phyloP scores from a whole-genome alignment of 2,113 vertebrate species.

The Glareola pratincola region DNA sequence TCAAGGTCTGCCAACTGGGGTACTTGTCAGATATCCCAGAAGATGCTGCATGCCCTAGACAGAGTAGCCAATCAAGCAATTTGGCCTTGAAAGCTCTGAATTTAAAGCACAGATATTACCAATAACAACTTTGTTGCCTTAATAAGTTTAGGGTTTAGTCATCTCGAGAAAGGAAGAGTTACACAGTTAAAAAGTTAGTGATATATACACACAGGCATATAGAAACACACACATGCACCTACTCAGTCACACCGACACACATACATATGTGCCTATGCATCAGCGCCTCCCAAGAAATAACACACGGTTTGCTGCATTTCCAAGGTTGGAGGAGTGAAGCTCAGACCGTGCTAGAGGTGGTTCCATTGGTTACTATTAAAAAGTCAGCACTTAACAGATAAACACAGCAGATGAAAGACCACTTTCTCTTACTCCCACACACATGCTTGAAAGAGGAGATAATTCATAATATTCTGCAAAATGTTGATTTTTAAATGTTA shows the following conservation, averaged over 20 bases:
- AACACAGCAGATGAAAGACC: not conserved
- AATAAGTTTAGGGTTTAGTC: not conserved
- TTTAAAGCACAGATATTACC: not conserved
- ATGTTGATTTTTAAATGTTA: slow-evolving; percentile 12
- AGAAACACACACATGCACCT: not conserved
- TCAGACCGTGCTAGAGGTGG: not conserved
- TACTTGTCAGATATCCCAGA: not conserved
- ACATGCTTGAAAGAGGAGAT: not conserved
- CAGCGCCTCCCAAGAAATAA: not conserved
- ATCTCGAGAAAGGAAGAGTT: not conserved
- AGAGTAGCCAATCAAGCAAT: not conserved
- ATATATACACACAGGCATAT: not conserved
- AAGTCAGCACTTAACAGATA: not conserved
- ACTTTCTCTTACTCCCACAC: not conserved
- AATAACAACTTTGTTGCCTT: not conserved
- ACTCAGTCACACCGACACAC: not conserved
- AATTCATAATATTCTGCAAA: not conserved
- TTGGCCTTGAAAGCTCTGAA: not conserved
- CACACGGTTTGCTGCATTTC: not conserved
- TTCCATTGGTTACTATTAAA: not conserved
- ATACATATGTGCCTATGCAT: not conserved
- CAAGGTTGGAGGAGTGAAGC: not conserved
- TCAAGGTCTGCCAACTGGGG: not conserved
- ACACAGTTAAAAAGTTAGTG: not conserved
- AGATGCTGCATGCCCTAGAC: not conserved